Evolutionary conservation across 2,888 invertebrate species (phyloP).

Genomic region (Ctenicera cuprea): DNA sequence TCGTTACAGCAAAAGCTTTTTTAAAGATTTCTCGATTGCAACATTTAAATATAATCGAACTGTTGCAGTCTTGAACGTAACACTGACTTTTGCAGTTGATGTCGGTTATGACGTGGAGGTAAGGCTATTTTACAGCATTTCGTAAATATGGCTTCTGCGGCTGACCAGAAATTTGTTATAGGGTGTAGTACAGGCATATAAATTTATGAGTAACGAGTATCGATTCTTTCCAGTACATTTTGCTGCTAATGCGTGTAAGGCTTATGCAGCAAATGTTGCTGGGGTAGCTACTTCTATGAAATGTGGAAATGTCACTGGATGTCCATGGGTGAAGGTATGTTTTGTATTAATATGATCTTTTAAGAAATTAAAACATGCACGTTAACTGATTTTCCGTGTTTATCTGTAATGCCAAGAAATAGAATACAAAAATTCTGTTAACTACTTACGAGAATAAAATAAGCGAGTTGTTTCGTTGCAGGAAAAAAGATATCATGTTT

Average conservation of each 20-base stretch:
- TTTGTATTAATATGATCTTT: background rate
- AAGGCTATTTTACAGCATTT: too few relatives aligned
- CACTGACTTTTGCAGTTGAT: background rate
- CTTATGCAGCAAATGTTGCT: background rate
- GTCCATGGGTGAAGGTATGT: background rate
- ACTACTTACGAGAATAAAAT: background rate
- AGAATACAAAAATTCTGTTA: too few relatives aligned
- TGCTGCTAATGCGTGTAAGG: background rate
- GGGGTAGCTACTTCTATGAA: background rate
- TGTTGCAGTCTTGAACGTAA: background rate
- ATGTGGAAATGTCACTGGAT: background rate
- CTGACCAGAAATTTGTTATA: background rate
- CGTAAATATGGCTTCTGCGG: too few relatives aligned
- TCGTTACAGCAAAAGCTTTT: background rate
- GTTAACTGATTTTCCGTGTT: too few relatives aligned
- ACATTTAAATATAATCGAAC: background rate
- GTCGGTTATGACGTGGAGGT: background rate
- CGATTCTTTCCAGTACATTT: background rate
- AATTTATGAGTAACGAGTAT: constrained; percentile 5
- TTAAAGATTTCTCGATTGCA: background rate
- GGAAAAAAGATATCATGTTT: background rate
- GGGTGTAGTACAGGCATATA: background rate
- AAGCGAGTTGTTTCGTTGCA: background rate
- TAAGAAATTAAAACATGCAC: too few relatives aligned
- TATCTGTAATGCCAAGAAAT: too few relatives aligned